Evolutionary conservation across 2,113 vertebrate species (phyloP), one percentile per base, ranked within the genome.

Genomic region (Alethe castanea): DNA sequence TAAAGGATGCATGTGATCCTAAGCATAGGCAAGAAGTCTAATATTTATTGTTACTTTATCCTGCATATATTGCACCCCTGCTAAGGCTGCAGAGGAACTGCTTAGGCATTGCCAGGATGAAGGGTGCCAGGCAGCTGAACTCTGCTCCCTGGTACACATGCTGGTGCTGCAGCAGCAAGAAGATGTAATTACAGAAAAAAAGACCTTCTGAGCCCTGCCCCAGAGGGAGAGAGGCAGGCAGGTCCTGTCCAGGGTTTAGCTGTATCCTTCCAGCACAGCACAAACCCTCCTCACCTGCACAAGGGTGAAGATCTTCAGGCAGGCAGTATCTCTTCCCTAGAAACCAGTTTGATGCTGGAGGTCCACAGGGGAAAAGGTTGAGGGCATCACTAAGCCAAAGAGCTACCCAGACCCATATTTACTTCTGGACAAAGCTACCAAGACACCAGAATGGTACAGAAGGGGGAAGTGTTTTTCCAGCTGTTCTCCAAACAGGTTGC

Each of bases 141-240:
- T 85, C 86, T 72, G 82, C 53, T 90, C 82, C 56, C 59, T 67
- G 23, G 14, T 25, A 47, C 70, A 59, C 54, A 52, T 1, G 1
- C 71, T 44, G 59, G 6, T 42, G 71, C 57, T 40, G 77, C 72
- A 62, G 60, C 3, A 69, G n/a, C 26, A 29, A 42, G 61, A 47
- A 70, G 77, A 88, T 64, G 71, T 56, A 69, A 86, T 69, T 88
- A 72, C 67, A 89, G 76, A 38, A 42, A 77, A 77, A 67, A 76
- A 94, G 28, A 71, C 33, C 35, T 67, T 82, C 50, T 33, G 56
- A 79, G 73, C 35, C 14, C 38, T 90, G 42, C 12, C 16, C n/a
- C 38, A 31, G 29, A 64, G 18, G 29, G 18, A 72, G 17, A 60
- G 64, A 38, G 48, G 28, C 53, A 82, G 62, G 28, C 61, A 79